A percentile compares a stretch with the other conserved stretches of the same genome.
Evolutionary conservation across 1,140 invertebrate species (phyloP).

Genomic region (Caenorhabditis inopinata): DNA sequence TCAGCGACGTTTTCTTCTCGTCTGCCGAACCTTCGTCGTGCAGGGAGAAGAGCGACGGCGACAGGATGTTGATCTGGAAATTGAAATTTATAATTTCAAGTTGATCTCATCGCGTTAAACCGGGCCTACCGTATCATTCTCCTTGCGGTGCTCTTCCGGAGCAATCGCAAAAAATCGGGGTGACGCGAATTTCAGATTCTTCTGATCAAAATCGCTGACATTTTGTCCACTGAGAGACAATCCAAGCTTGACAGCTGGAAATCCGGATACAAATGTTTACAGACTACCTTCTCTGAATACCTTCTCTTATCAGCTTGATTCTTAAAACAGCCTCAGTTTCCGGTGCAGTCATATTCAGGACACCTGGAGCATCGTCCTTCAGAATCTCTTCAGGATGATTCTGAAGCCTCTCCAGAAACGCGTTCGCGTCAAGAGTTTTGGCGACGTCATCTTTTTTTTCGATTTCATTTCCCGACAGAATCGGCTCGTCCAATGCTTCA

Average conservation of each 20-base stretch:
- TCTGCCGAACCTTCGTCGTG: slow-evolving; percentile 50
- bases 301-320: slow-evolving; percentile 41
- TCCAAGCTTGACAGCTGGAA: slow-evolving; percentile 42
- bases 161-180: slow-evolving; percentile 49
- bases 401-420: too few species aligned
- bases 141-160: slow-evolving; percentile 45
- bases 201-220: slow-evolving; percentile 45
- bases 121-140: slow-evolving; percentile 37
- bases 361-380: slow-evolving; percentile 14
- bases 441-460: too few species aligned
- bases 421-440: too few species aligned
- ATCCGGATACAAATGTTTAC: too few species aligned
- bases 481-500: neutral
- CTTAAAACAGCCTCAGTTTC: slow-evolving; percentile 4
- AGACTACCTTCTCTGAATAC: too few species aligned
- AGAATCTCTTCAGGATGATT: too few species aligned
- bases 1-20: slow-evolving; percentile 50
- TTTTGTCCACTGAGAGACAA: slow-evolving; percentile 38
- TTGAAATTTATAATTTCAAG: neutral
- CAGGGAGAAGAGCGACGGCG: slow-evolving; percentile 55
- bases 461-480: neutral
- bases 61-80: slow-evolving; percentile 52
- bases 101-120: too few species aligned
- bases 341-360: slow-evolving; percentile 22
- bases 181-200: slow-evolving; percentile 48